A percentile compares a stretch with the other conserved stretches of the same genome.
phyloP scores from a whole-genome alignment of 2,888 invertebrate genomes.

The Drosophila trichaetosa region DNA sequence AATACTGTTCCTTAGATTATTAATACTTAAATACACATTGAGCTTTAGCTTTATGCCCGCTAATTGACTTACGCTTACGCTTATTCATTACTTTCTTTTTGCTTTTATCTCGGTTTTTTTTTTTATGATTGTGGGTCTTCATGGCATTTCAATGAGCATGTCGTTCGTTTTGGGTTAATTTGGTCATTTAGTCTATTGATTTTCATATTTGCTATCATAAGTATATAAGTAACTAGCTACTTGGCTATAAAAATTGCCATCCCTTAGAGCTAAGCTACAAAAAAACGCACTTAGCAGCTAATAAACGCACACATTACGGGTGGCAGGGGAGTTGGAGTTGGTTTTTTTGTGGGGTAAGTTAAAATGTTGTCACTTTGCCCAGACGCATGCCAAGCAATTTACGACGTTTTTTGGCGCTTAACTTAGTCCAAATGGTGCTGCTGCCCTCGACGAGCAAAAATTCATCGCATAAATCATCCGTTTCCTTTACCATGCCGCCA shows the following conservation, averaged over 20 bases:
- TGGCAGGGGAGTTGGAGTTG: constrained; percentile 8
- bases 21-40: constrained; percentile 80
- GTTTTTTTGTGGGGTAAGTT: constrained; percentile 58
- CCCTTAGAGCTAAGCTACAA: constrained; percentile 44
- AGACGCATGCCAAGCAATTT: constrained; percentile 89
- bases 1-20: constrained; percentile 71
- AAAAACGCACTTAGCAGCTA: constrained; percentile 71
- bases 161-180: constrained; percentile 69
- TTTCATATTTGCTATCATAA: constrained; percentile 59
- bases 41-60: constrained; percentile 66
- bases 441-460: constrained; percentile 89
- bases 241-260: constrained; percentile 24
- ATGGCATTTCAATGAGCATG: constrained; percentile 77
- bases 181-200: constrained; percentile 78
- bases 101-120: constrained; percentile 22
- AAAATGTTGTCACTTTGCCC: constrained; percentile 90
- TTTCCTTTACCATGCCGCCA: constrained; percentile 80
- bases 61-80: constrained; percentile 73
- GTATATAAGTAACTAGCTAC: constrained; percentile 44
- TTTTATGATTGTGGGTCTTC: constrained; percentile 32
- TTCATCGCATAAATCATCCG: constrained; percentile 86
- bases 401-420: constrained; percentile 89
- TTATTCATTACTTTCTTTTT: constrained; percentile 38
- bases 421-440: constrained; percentile 88
- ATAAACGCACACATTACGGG: constrained; percentile 77